Percentiles rank a stretch among this genome's conserved stretches.
These are phyloP conservation scores for Larimichthys crocea DNA, from an alignment of 2,113 vertebrate species.

Conservation along the genomic window DNA sequence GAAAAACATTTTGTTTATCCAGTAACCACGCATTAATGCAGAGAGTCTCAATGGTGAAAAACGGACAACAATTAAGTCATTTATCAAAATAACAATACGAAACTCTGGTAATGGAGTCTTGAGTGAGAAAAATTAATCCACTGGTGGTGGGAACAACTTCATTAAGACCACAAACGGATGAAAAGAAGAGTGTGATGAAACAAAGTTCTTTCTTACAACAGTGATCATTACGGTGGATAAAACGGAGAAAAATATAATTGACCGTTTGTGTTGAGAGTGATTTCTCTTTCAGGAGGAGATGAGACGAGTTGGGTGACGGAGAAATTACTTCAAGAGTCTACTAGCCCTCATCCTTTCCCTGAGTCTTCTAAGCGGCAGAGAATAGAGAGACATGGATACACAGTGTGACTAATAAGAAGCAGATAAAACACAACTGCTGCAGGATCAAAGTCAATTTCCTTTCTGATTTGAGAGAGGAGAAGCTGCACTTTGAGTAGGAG, in stretches of 20 bases:
- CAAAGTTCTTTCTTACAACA: constrained; percentile 10
- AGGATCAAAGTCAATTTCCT: constrained; percentile 47
- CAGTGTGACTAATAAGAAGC: constrained; percentile 50
- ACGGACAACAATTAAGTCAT: constrained; percentile 29
- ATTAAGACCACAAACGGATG: constrained; percentile 35
- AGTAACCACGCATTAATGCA: constrained; percentile 3
- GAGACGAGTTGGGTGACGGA: background rate
- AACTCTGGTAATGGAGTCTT: constrained; percentile 29
- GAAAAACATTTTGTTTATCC: constrained; percentile 7
- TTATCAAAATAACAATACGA: constrained; percentile 39
- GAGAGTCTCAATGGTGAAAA: background rate
- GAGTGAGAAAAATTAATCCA: constrained; percentile 33
- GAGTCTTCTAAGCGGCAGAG: constrained; percentile 23
- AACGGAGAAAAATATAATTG: constrained; percentile 37
- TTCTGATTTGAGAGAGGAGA: constrained; percentile 1
- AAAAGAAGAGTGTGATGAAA: constrained; percentile 31
- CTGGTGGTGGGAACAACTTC: constrained; percentile 27
- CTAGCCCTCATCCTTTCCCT: background rate
- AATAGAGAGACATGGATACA: constrained; percentile 31
- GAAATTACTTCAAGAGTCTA: constrained; percentile 31
- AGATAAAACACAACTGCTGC: constrained; percentile 35
- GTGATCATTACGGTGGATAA: constrained; percentile 30
- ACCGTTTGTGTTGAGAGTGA: constrained; percentile 24
- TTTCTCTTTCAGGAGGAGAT: constrained; percentile 22
- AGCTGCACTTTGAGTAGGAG: constrained; percentile 8